Percentiles rank a stretch among this genome's conserved stretches.
phyloP scores from a whole-genome alignment of 1,140 invertebrate species.

The Aphelenchoides avenae region DNA sequence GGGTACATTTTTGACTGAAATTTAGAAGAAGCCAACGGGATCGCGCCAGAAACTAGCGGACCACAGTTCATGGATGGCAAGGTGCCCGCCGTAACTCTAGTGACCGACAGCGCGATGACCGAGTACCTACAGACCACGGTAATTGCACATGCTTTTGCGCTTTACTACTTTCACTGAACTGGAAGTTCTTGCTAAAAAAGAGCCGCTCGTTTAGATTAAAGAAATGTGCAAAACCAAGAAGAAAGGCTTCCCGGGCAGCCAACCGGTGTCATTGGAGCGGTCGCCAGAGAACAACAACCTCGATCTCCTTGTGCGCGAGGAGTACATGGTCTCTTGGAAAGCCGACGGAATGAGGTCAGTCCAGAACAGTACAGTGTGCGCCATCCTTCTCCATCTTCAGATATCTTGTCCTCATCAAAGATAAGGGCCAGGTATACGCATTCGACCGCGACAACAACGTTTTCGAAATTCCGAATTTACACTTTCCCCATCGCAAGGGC shows the following conservation, averaged over 20 bases:
- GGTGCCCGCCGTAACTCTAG: conserved; percentile 57
- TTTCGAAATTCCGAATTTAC: conserved; percentile 77
- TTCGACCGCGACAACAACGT: conserved; percentile 89
- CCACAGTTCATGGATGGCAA: conserved; percentile 60
- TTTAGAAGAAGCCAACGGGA: too few species aligned
- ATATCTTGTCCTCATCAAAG: conserved; percentile 93
- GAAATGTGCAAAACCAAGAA: conserved; percentile 58
- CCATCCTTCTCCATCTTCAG: conserved; percentile 62
- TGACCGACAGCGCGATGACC: conserved; percentile 41
- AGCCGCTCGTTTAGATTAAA: too few species aligned
- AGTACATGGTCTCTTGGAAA: conserved; percentile 96
- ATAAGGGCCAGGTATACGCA: conserved; percentile 78
- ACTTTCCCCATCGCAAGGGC: conserved; percentile 75
- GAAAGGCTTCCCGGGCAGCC: conserved; percentile 84
- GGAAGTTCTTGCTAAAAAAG: too few species aligned
- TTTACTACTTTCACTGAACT: conserved; percentile 22
- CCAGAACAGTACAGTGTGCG: not conserved
- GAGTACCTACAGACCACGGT: conserved; percentile 3
- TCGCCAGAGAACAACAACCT: conserved; percentile 73
- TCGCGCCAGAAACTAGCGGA: conserved; percentile 15
- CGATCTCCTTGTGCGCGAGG: conserved; percentile 70
- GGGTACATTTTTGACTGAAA: too few species aligned
- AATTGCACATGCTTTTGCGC: conserved; percentile 4
- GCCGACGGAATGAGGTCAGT: conserved; percentile 85
- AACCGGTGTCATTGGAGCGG: conserved; percentile 85